A percentile compares a stretch with the other conserved stretches of the same genome.
phyloP scores from a whole-genome alignment of 2,113 vertebrate genomes.

The Suricata suricatta region DNA sequence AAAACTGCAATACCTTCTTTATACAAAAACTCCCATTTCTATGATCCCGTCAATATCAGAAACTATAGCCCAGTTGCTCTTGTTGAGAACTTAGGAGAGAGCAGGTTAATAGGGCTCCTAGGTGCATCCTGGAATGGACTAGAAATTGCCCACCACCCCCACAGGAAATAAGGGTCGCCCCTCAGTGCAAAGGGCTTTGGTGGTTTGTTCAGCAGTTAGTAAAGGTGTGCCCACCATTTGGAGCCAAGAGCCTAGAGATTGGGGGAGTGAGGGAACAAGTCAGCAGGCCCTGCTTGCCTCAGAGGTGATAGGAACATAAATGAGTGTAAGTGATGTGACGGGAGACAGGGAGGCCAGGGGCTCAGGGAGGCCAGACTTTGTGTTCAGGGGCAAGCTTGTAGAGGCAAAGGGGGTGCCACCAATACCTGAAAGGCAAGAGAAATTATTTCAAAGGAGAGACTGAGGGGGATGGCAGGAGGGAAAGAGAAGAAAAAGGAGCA shows the following conservation, averaged over 20 bases:
- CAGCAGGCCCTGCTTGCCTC: background rate
- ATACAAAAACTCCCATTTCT: conserved; percentile 11
- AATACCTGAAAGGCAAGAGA: background rate
- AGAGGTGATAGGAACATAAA: background rate
- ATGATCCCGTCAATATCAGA: background rate
- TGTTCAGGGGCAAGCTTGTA: background rate
- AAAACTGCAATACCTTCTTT: background rate
- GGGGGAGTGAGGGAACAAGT: background rate
- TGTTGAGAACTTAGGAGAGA: background rate
- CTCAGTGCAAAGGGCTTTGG: background rate
- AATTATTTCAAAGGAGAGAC: background rate
- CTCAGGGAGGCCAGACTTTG: no score
- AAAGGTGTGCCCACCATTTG: background rate
- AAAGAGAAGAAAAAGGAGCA: background rate
- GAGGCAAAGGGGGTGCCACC: background rate
- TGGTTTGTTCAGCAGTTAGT: background rate
- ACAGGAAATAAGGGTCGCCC: background rate
- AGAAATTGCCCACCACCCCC: background rate
- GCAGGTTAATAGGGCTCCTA: background rate
- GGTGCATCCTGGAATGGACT: background rate
- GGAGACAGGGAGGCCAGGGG: background rate
- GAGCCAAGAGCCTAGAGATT: background rate
- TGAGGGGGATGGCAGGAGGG: background rate
- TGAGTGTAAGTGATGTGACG: background rate
- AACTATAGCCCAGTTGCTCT: background rate